Percentiles rank a stretch among this genome's conserved stretches.
These are phyloP conservation scores for Epinotia bilunana DNA, from an alignment of 2,888 invertebrate species.

Conservation along the genomic window DNA sequence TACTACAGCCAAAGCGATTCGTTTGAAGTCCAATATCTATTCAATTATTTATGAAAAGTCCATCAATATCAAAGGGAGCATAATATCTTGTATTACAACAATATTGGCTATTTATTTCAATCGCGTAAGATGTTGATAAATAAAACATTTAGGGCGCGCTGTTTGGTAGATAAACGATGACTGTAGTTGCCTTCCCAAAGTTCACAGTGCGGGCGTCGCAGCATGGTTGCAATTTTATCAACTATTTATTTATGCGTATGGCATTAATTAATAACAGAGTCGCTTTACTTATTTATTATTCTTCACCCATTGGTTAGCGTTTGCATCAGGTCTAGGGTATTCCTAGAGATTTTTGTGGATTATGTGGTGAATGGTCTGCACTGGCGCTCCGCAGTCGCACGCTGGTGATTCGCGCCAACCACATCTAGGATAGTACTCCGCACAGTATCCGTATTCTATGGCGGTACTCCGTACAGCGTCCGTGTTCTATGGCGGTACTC, in stretches of 20 bases:
- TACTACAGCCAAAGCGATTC: neutral
- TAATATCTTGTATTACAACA: constrained; percentile 18
- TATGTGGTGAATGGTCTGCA: neutral
- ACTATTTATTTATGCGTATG: neutral
- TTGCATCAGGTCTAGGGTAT: too few relatives aligned
- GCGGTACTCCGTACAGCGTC: too few relatives aligned
- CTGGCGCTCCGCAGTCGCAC: neutral
- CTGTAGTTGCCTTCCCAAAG: neutral
- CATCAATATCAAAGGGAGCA: constrained; percentile 17
- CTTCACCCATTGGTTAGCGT: too few relatives aligned
- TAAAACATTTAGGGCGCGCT: constrained; percentile 10
- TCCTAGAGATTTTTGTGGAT: too few relatives aligned
- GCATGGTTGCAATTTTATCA: too few relatives aligned
- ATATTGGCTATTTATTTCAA: constrained; percentile 25
- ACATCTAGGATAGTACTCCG: too few relatives aligned
- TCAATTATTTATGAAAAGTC: constrained; percentile 2
- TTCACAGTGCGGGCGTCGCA: neutral
- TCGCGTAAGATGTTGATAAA: constrained; percentile 10
- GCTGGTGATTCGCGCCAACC: too few relatives aligned
- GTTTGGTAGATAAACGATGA: neutral
- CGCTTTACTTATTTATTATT: too few relatives aligned
- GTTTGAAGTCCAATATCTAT: constrained; percentile 9
- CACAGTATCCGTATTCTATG: too few relatives aligned
- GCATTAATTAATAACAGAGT: too few relatives aligned
- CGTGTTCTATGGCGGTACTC: too few relatives aligned